Evolutionary conservation across 2,888 invertebrate species (phyloP).

Genomic region (Caenorhabditis imperialis): DNA sequence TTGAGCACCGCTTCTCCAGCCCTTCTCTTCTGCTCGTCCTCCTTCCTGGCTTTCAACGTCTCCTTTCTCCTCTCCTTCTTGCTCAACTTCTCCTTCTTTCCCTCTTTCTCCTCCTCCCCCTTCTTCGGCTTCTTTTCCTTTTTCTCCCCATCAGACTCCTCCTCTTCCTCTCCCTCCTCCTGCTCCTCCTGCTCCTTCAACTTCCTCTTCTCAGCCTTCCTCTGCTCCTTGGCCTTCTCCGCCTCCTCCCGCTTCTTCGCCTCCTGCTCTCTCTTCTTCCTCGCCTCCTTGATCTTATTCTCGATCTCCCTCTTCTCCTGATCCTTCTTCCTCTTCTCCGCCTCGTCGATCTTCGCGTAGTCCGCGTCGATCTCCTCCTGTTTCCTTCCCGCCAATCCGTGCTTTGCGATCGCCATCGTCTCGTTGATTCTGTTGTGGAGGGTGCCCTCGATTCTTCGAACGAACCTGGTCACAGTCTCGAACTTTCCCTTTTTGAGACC

Average conservation of each 20-base stretch:
- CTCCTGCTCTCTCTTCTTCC: slow-evolving; percentile 46
- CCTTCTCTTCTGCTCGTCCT: slow-evolving; percentile 30
- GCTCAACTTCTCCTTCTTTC: slow-evolving; percentile 21
- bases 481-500: slow-evolving; percentile 56
- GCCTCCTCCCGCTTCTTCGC: slow-evolving; percentile 30
- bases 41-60: slow-evolving; percentile 34
- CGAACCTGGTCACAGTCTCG: slow-evolving; percentile 56
- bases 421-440: slow-evolving; percentile 45
- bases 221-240: slow-evolving; percentile 31
- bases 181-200: slow-evolving; percentile 24
- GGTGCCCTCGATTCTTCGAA: slow-evolving; percentile 43
- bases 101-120: slow-evolving; percentile 13
- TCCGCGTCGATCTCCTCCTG: slow-evolving; percentile 62
- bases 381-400: slow-evolving; percentile 60
- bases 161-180: slow-evolving; percentile 15
- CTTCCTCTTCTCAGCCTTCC: slow-evolving; percentile 31
- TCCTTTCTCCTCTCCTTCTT: slow-evolving; percentile 51
- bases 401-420: slow-evolving; percentile 57
- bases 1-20: slow-evolving; percentile 36
- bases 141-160: slow-evolving; percentile 26
- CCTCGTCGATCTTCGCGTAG: slow-evolving; percentile 58
- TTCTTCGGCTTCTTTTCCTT: slow-evolving; percentile 23
- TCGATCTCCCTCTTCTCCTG: slow-evolving; percentile 57
- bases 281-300: slow-evolving; percentile 54
- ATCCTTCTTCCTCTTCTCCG: slow-evolving; percentile 56